Conservation (phyloP, 2,888 invertebrate genomes). For the Chymomyza fuscimana region DNA sequence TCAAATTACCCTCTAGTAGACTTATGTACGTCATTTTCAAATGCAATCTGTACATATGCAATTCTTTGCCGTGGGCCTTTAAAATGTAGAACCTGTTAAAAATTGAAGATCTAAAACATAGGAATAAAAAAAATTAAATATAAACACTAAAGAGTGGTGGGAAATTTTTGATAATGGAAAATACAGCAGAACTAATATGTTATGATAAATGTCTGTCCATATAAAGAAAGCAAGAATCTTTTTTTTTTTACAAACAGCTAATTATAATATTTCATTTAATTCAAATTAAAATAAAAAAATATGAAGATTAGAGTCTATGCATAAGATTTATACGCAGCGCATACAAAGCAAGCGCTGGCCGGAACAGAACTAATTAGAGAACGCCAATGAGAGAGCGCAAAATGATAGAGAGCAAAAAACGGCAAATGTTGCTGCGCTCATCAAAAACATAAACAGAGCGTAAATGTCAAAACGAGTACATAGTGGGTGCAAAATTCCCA, state of each 20-base stretch:
- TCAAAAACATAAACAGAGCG: conserved; percentile 68
- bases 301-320: background rate
- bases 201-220: background rate
- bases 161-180: too few relatives aligned
- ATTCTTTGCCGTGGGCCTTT: too few relatives aligned
- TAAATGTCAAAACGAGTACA: conserved; percentile 25
- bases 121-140: too few relatives aligned
- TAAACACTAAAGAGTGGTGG: too few relatives aligned
- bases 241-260: background rate
- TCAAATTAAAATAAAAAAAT: background rate
- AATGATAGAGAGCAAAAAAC: conserved; percentile 31
- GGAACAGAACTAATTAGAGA: background rate
- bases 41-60: too few relatives aligned
- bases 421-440: conserved; percentile 34
- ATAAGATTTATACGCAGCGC: background rate
- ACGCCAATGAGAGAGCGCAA: conserved; percentile 24
- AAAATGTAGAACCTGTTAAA: too few relatives aligned
- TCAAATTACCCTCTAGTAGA: too few relatives aligned
- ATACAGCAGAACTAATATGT: too few relatives aligned
- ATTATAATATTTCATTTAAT: background rate
- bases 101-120: too few relatives aligned
- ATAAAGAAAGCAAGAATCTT: background rate
- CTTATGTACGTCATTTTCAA: too few relatives aligned
- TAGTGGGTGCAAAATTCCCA: conserved; percentile 66
- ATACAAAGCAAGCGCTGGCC: background rate